These are phyloP conservation scores for Mellilla xanthometata DNA, from an alignment of 2,888 invertebrate species.

Conservation along the genomic window DNA sequence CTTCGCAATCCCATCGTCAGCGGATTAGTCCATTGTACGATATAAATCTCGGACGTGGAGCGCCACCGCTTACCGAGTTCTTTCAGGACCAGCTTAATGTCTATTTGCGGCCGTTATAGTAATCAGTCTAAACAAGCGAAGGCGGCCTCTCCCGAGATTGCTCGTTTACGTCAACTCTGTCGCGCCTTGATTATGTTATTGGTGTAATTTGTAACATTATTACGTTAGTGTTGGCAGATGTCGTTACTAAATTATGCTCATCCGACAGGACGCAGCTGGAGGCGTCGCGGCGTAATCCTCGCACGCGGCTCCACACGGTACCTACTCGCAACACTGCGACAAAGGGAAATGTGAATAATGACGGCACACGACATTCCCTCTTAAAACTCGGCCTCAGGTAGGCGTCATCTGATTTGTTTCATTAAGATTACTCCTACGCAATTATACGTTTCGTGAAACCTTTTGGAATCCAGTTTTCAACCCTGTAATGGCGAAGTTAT, in stretches of 20 bases:
- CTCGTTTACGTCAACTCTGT: slow-evolving; percentile 42
- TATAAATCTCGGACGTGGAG: slow-evolving; percentile 61
- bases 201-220: slow-evolving; percentile 55
- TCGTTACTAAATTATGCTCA: slow-evolving; percentile 73
- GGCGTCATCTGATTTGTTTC: slow-evolving; percentile 33
- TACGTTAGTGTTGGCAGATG: slow-evolving; percentile 65
- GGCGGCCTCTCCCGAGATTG: slow-evolving; percentile 38
- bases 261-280: slow-evolving; percentile 69
- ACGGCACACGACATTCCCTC: slow-evolving; percentile 44
- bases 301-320: slow-evolving; percentile 50
- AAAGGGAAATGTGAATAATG: slow-evolving; percentile 67
- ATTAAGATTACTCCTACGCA: slow-evolving; percentile 30
- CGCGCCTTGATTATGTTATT: slow-evolving; percentile 43
- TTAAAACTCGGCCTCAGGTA: slow-evolving; percentile 33
- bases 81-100: slow-evolving; percentile 41
- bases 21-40: slow-evolving; percentile 68
- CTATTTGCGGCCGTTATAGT: slow-evolving; percentile 7
- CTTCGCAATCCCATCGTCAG: slow-evolving; percentile 69
- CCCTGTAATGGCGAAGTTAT: slow-evolving; percentile 22
- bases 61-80: slow-evolving; percentile 54
- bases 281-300: slow-evolving; percentile 62
- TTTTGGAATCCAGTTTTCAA: slow-evolving; percentile 21
- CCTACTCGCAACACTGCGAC: slow-evolving; percentile 48
- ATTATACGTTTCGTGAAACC: slow-evolving; percentile 18
- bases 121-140: slow-evolving; percentile 43